Conservation (phyloP, 2,797 vertebrate species). For the Carduelis carduelis region DNA sequence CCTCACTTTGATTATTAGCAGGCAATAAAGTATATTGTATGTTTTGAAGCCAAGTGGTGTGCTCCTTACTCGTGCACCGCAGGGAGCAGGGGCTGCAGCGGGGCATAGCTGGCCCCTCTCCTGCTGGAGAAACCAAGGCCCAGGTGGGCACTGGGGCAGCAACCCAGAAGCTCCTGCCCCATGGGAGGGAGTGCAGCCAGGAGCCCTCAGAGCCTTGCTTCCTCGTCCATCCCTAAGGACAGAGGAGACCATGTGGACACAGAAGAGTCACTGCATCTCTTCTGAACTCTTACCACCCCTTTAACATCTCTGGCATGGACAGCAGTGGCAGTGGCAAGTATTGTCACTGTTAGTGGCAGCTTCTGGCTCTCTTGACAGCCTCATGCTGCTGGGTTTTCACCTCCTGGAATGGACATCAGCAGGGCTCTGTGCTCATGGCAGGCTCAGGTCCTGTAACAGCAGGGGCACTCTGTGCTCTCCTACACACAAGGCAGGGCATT, state of each 20-base stretch:
- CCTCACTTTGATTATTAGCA: conserved; percentile 74
- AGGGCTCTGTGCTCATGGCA: rapidly evolving
- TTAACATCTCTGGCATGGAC: not conserved
- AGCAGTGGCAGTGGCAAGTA: not conserved
- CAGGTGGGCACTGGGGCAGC: not conserved
- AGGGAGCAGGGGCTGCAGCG: not conserved
- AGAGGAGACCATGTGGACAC: not conserved
- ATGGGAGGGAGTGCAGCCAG: not conserved
- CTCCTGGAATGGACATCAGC: rapidly evolving
- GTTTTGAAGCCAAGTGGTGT: conserved; percentile 63
- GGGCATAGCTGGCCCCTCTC: not conserved
- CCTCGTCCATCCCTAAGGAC: not conserved
- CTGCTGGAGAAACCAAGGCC: not conserved
- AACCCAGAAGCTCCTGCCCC: not conserved
- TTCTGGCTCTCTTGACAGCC: not conserved
- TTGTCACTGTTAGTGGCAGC: not conserved
- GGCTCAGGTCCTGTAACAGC: not conserved
- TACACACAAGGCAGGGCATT: rapidly evolving
- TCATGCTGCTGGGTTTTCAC: rapidly evolving
- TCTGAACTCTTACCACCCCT: too few species aligned
- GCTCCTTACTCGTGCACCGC: conserved; percentile 18
- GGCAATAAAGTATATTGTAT: conserved; percentile 76
- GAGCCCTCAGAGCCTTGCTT: not conserved
- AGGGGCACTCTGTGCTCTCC: rapidly evolving
- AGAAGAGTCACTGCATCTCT: rapidly evolving